These are phyloP conservation scores for Andrena cerasifolii DNA, from an alignment of 1,140 invertebrate genomes.

Conservation along the genomic window DNA sequence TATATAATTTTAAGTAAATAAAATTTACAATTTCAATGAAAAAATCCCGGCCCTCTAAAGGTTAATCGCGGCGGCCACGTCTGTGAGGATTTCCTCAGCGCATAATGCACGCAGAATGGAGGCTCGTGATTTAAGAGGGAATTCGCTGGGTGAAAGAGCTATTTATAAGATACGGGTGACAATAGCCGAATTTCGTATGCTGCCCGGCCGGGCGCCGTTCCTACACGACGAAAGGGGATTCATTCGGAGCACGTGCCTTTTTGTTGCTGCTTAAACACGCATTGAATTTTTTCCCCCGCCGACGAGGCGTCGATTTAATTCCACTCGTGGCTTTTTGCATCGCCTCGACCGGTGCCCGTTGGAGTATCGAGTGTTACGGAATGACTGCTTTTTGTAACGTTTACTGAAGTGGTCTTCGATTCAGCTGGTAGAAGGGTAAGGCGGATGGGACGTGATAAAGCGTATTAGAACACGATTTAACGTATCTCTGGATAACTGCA, in stretches of 20 bases:
- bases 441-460: too few species aligned
- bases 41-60: too few species aligned
- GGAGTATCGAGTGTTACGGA: too few species aligned
- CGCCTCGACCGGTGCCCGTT: background rate
- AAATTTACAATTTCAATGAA: too few species aligned
- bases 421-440: too few species aligned
- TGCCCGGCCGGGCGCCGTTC: background rate
- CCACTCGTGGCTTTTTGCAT: background rate
- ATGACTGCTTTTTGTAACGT: too few species aligned
- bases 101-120: background rate
- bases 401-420: too few species aligned
- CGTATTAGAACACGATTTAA: too few species aligned
- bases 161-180: conserved; percentile 48
- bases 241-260: conserved; percentile 36
- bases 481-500: too few species aligned
- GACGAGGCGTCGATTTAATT: conserved; percentile 16
- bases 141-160: conserved; percentile 20
- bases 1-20: too few species aligned
- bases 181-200: conserved; percentile 58
- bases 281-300: conserved; percentile 3
- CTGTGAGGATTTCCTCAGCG: background rate
- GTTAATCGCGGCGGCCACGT: conserved; percentile 3
- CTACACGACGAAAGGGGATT: background rate
- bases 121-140: conserved; percentile 20
- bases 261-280: conserved; percentile 2